These are phyloP conservation scores for Planococcus citri DNA, from an alignment of 1,140 invertebrate genomes.

Conservation along the genomic window DNA sequence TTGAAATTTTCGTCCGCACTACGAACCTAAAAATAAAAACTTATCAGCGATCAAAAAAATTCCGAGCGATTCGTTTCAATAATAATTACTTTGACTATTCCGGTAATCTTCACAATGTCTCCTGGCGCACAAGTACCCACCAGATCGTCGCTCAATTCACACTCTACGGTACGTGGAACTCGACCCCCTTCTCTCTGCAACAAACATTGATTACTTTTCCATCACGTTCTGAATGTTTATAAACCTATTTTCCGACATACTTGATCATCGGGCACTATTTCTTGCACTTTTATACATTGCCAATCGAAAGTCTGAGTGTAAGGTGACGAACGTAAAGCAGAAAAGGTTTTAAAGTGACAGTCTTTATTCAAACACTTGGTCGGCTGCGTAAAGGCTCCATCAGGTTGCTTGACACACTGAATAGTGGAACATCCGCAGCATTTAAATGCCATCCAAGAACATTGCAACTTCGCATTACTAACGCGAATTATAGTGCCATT, in stretches of 20 bases:
- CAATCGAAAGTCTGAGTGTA: conserved; percentile 59
- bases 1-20: conserved; percentile 35
- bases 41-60: conserved; percentile 14
- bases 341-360: conserved; percentile 51
- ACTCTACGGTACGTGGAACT: conserved; percentile 74
- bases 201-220: conserved; percentile 12
- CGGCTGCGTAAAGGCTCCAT: conserved; percentile 46
- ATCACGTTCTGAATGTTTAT: neutral
- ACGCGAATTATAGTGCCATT: conserved; percentile 77
- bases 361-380: conserved; percentile 39
- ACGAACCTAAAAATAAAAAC: conserved; percentile 32
- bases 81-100: conserved; percentile 59
- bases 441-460: conserved; percentile 63
- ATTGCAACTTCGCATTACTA: conserved; percentile 56
- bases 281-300: conserved; percentile 70
- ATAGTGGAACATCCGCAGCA: conserved; percentile 53
- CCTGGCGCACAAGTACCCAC: conserved; percentile 78
- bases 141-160: conserved; percentile 73
- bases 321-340: conserved; percentile 49
- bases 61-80: conserved; percentile 32
- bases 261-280: conserved; percentile 49
- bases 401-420: conserved; percentile 46
- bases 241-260: conserved; percentile 33
- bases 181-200: conserved; percentile 53
- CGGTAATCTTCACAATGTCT: conserved; percentile 74